These are phyloP conservation scores for Prochilodus magdalenae DNA, from an alignment of 2,113 vertebrate genomes.

Conservation along the genomic window DNA sequence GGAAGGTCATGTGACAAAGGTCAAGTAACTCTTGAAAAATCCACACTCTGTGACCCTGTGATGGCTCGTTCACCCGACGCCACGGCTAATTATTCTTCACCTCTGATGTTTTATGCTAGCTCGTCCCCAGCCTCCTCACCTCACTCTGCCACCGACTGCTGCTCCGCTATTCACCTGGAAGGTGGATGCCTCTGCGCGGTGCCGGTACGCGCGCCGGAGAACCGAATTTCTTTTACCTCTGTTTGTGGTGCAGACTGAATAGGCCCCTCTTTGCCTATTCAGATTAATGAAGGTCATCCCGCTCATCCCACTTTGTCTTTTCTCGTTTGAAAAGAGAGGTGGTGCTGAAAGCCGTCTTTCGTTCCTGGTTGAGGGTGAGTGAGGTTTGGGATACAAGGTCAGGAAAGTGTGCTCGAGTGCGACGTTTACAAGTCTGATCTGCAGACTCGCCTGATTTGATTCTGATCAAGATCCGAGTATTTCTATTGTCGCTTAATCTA, in stretches of 20 bases:
- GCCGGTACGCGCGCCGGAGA: not conserved
- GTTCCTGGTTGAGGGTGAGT: not conserved
- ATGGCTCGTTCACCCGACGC: constrained; percentile 7
- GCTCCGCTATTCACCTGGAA: not conserved
- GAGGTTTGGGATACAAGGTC: not conserved
- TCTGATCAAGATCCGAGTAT: too few species aligned
- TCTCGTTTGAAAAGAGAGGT: constrained; percentile 17
- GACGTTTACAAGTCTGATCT: not conserved
- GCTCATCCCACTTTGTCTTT: not conserved
- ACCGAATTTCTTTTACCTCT: not conserved
- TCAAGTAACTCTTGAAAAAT: constrained; percentile 15
- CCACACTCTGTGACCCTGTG: not conserved
- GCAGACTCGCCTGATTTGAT: too few species aligned
- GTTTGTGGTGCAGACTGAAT: constrained; percentile 11
- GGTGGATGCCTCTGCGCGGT: not conserved
- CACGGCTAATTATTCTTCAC: constrained; percentile 40
- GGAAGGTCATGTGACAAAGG: constrained; percentile 21
- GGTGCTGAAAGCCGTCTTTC: not conserved
- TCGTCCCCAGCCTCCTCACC: not conserved
- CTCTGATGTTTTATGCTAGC: not conserved
- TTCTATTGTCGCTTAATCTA: too few species aligned
- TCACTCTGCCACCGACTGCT: not conserved
- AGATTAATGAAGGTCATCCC: constrained; percentile 19
- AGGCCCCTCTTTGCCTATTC: not conserved
- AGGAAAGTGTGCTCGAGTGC: not conserved